These are phyloP conservation scores for Oncorhynchus masou DNA, from an alignment of 2,113 vertebrate species.

Conservation along the genomic window DNA sequence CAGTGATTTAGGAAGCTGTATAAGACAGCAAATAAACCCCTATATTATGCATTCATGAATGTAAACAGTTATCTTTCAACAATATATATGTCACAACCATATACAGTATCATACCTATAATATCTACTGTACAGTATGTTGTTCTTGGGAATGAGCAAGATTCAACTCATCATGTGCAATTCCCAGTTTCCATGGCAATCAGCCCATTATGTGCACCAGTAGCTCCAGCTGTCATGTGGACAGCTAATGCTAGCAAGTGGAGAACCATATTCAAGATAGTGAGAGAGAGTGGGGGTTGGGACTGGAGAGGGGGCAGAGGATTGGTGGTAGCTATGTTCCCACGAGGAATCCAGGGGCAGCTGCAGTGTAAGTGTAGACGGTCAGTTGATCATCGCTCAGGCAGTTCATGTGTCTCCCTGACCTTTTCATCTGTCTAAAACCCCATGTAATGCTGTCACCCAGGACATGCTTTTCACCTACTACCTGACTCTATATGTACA, in stretches of 20 bases:
- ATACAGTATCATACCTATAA: not conserved
- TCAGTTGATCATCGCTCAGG: slow-evolving; percentile 45
- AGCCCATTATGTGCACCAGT: slow-evolving; percentile 57
- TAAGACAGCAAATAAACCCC: not conserved
- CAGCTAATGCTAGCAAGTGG: slow-evolving; percentile 51
- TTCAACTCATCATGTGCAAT: slow-evolving; percentile 46
- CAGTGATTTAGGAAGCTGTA: not conserved
- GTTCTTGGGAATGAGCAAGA: slow-evolving; percentile 36
- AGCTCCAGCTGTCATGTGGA: slow-evolving; percentile 55
- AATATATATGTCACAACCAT: not conserved
- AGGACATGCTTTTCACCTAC: not conserved
- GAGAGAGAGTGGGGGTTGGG: slow-evolving; percentile 34
- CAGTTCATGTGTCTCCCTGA: slow-evolving; percentile 71
- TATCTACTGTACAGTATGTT: slow-evolving; percentile 13
- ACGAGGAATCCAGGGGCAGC: slow-evolving; percentile 63
- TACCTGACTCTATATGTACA: not conserved
- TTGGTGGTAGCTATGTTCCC: slow-evolving; percentile 59
- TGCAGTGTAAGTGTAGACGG: slow-evolving; percentile 73
- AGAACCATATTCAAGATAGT: slow-evolving; percentile 51
- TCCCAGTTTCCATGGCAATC: slow-evolving; percentile 71
- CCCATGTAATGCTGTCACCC: slow-evolving; percentile 51
- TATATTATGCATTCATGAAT: not conserved
- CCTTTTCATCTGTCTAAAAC: slow-evolving; percentile 64
- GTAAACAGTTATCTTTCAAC: not conserved
- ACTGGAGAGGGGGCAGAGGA: slow-evolving; percentile 40